These are phyloP conservation scores for Anorthoa munda DNA, from an alignment of 2,888 invertebrate species.

Conservation along the genomic window DNA sequence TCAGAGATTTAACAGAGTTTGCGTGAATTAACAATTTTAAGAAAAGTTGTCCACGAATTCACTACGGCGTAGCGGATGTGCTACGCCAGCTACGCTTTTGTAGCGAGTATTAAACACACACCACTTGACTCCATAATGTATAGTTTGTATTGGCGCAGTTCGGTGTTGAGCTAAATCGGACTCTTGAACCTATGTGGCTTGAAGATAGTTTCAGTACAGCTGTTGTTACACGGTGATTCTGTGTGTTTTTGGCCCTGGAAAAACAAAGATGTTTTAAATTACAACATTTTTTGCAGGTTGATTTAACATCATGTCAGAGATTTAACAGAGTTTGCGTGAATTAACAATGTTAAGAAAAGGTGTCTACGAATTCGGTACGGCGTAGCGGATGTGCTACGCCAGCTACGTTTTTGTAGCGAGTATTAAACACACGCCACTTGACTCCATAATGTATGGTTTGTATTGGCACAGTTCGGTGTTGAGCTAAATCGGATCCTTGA, in stretches of 20 bases:
- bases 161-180: conserved; percentile 35
- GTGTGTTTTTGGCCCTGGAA: conserved; percentile 3
- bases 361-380: neutral
- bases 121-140: conserved; percentile 79
- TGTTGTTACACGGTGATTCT: conserved; percentile 23
- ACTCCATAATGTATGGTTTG: conserved; percentile 78
- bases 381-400: conserved; percentile 17
- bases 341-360: neutral
- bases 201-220: conserved; percentile 34
- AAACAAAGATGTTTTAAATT: neutral
- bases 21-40: neutral
- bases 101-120: conserved; percentile 71
- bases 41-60: neutral
- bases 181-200: conserved; percentile 48
- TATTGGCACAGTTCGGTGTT: conserved; percentile 67
- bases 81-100: conserved; percentile 9
- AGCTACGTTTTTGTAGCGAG: conserved; percentile 3
- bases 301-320: neutral
- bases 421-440: conserved; percentile 78
- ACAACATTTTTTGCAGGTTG: too few species aligned
- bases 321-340: neutral
- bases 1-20: neutral
- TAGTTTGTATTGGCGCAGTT: conserved; percentile 75
- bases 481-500: conserved; percentile 43
- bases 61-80: conserved; percentile 19